Percentiles rank a stretch among this genome's conserved stretches.
phyloP scores from a whole-genome alignment of 2,113 vertebrate genomes.

The Paracanthobrama guichenoti region DNA sequence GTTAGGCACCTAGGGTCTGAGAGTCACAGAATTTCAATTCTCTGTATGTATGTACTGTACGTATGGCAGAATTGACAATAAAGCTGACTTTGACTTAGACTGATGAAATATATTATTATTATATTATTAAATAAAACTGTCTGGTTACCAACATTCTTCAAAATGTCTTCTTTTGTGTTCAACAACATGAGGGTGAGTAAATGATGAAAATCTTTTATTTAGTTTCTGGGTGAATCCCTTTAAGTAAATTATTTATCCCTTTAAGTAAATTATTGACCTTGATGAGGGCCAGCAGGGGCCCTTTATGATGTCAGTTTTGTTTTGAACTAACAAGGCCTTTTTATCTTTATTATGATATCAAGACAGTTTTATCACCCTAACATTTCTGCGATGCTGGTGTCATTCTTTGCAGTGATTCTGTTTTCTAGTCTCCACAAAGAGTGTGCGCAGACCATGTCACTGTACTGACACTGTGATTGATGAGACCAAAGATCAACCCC shows the following conservation, averaged over 20 bases:
- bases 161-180: no score
- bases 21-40: no score
- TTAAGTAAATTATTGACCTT: not conserved
- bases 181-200: no score
- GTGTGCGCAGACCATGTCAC: constrained; percentile 19
- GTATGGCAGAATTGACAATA: no score
- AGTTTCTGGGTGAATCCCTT: no score
- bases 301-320: not conserved
- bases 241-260: not conserved
- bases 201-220: no score
- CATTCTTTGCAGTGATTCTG: not conserved
- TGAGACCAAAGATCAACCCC: constrained; percentile 34
- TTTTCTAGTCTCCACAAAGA: not conserved
- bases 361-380: not conserved
- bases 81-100: no score
- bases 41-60: no score
- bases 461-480: constrained; percentile 39
- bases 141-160: no score
- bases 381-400: not conserved
- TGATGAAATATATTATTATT: no score
- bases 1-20: no score
- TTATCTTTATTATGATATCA: not conserved
- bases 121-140: no score
- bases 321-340: not conserved
- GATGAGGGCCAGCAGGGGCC: not conserved